Percentiles rank a stretch among this genome's conserved stretches.
Conservation (phyloP, 2,888 invertebrate genomes). For the Kryphioiulus occultus region DNA sequence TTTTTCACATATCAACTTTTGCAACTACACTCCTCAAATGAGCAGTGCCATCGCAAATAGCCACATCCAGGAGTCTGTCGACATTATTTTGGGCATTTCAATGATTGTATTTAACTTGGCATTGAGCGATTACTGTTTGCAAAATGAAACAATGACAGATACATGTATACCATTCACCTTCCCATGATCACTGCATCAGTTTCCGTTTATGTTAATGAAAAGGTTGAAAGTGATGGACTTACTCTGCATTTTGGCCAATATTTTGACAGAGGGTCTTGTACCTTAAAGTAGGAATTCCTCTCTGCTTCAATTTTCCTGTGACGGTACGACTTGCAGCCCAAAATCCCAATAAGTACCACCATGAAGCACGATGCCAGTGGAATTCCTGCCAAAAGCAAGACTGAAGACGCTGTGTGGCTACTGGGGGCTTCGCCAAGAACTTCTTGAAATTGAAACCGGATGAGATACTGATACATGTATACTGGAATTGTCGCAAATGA, state of each 20-base stretch:
- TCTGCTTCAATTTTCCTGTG: not conserved
- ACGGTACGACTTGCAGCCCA: not conserved
- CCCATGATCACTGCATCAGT: too few species aligned
- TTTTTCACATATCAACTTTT: too few species aligned
- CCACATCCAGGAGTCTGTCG: too few species aligned
- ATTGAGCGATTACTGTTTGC: too few species aligned
- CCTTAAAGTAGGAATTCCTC: slow-evolving; percentile 32
- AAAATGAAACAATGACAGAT: slow-evolving; percentile 17
- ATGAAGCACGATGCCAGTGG: not conserved
- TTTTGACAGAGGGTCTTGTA: not conserved
- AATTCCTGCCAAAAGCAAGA: not conserved
- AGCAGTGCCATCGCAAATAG: too few species aligned
- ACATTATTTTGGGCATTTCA: too few species aligned
- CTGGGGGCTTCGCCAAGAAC: not conserved
- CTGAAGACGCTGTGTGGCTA: not conserved
- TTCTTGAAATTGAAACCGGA: not conserved
- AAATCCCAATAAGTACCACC: not conserved
- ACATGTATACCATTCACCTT: not conserved
- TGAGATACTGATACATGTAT: not conserved
- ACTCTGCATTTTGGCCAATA: too few species aligned
- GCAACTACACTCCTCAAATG: too few species aligned
- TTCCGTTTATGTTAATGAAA: too few species aligned
- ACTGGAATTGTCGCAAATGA: not conserved
- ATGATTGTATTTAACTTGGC: too few species aligned
- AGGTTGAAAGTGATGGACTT: too few species aligned